Base-by-base conservation (phyloP, 1,140 invertebrate genomes). In the Neuroterus valhalla region DNA sequence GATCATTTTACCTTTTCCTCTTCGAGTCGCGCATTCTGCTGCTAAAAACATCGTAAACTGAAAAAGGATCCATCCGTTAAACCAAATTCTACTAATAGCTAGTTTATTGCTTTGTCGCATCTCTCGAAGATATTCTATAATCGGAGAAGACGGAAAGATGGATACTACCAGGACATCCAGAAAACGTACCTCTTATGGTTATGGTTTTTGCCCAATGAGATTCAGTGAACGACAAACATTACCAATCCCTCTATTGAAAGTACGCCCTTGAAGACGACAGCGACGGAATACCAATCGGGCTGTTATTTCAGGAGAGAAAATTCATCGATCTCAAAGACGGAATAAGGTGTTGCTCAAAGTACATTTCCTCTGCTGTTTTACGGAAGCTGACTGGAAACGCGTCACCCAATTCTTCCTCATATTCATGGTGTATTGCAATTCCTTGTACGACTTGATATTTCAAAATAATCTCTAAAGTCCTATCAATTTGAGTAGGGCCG, bases 1-100 rank as follows among this genome's bases (percentile, higher is more conserved):
- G 66, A 72, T 73, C 74, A 44, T 70, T 62, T 10, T 26, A n/a
- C 62, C 70, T 76, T 74, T 80, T 76, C 75, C 75, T 80, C 73
- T 75, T 73, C 46, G 21, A n/a, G 21, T 62, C 26, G n/a, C 21
- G 11, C 55, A 62, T 62, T 62, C 55, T 31, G 31, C 55, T 31
- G 31, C 26, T 62, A 15, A 62, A 62, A 62, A 62, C 23, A n/a
- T 62, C 21, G 55, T 31, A n/a, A 15, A 5, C n/a, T 31, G 31
- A 62, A 62, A 62, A 62, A 31, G 23, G 15, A 62, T 62, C 26
- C 14, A 38, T 38, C 31, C 10, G 10, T 38, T 38, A 38, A 6
- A 1, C 10, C 10, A 1, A 1, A 38, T 38, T 38, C 8, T 38
- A 38, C 4, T 38, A 38, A 38, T 38, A 8, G 31, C 6, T 8